These are phyloP conservation scores for Lithosia quadra DNA, from an alignment of 2,888 invertebrate genomes.

Conservation along the genomic window DNA sequence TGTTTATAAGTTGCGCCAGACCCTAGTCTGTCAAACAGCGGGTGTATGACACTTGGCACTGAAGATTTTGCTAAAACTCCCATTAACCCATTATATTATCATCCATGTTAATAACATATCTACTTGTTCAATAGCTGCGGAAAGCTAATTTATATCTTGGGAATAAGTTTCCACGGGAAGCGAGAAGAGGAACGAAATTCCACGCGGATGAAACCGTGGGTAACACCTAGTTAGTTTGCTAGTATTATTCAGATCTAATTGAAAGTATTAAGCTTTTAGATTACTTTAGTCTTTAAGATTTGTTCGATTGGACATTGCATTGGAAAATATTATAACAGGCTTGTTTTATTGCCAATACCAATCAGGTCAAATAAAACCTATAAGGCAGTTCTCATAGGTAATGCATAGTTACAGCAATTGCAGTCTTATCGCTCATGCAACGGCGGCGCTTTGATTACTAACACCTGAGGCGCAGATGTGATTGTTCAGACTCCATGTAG, in stretches of 20 bases:
- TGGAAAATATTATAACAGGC: background rate
- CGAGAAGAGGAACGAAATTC: no score
- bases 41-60: no score
- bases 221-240: no score
- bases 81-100: no score
- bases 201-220: no score
- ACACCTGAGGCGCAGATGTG: constrained; percentile 70
- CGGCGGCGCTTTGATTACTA: constrained; percentile 67
- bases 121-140: no score
- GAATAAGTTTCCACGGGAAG: no score
- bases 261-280: background rate
- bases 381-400: constrained; percentile 15
- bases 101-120: background rate
- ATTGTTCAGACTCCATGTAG: constrained; percentile 59
- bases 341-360: constrained; percentile 9
- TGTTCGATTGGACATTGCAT: background rate
- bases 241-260: background rate
- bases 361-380: constrained; percentile 9
- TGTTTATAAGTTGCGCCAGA: background rate
- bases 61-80: no score
- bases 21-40: background rate
- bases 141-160: no score
- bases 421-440: constrained; percentile 55
- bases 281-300: background rate
- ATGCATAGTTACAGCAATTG: constrained; percentile 53